These are phyloP conservation scores for Slavum lentiscoides DNA, from an alignment of 2,888 invertebrate genomes.

Conservation along the genomic window DNA sequence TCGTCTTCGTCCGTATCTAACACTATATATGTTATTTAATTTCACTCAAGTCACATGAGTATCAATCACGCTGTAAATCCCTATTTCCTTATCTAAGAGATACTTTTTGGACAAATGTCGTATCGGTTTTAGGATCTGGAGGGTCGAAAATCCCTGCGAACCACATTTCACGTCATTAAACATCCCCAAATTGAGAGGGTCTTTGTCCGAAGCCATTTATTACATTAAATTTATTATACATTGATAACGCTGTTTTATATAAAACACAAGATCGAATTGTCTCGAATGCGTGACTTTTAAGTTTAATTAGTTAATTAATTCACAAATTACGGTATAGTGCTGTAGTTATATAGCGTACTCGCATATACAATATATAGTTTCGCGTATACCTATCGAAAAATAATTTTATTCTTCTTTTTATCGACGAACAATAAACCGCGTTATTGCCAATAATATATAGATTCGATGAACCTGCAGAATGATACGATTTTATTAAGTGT, in stretches of 20 bases:
- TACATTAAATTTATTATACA: slow-evolving; percentile 36
- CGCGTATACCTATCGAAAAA: too few relatives aligned
- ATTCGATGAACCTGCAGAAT: too few relatives aligned
- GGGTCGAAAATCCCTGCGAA: slow-evolving; percentile 31
- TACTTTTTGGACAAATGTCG: slow-evolving; percentile 23
- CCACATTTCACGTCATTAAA: slow-evolving; percentile 45
- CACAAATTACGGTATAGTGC: neutral
- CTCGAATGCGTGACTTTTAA: neutral
- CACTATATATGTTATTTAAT: neutral
- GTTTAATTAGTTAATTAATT: neutral
- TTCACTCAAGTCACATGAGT: slow-evolving; percentile 31
- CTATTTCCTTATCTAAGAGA: slow-evolving; percentile 16
- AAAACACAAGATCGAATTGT: slow-evolving; percentile 1
- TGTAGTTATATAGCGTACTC: neutral
- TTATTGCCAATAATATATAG: too few relatives aligned
- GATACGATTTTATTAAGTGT: too few relatives aligned
- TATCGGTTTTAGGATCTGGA: slow-evolving; percentile 30
- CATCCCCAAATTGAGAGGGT: slow-evolving; percentile 37
- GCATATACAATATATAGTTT: neutral
- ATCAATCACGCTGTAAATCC: slow-evolving; percentile 41
- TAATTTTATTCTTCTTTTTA: too few relatives aligned
- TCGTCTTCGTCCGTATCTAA: neutral
- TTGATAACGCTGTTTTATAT: slow-evolving; percentile 20
- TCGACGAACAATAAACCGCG: too few relatives aligned
- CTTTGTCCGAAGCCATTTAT: slow-evolving; percentile 37